Evolutionary conservation across 2,888 invertebrate genomes (phyloP).

Genomic region (Drosophila borborema): DNA sequence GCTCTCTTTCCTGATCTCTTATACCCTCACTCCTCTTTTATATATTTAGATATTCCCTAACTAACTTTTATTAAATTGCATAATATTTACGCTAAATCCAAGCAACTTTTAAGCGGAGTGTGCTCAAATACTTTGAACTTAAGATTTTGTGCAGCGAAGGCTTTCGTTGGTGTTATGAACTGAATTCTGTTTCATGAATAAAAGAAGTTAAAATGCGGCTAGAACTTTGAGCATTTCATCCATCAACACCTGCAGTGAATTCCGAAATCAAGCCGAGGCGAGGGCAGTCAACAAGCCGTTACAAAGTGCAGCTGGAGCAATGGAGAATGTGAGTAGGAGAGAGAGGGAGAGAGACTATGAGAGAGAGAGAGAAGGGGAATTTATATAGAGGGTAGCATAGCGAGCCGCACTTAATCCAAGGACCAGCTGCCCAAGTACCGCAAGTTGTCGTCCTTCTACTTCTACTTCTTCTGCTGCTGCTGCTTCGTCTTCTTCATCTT

Average conservation of each 20-base stretch:
- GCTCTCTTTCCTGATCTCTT: background rate
- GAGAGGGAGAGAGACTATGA: background rate
- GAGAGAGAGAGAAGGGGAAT: background rate
- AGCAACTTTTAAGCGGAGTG: background rate
- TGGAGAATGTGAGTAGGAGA: background rate
- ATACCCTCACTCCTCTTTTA: background rate
- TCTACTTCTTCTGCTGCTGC: constrained; percentile 19
- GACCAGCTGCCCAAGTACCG: constrained; percentile 80
- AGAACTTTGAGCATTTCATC: constrained; percentile 56
- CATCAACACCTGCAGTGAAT: constrained; percentile 74
- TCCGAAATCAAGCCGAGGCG: constrained; percentile 18
- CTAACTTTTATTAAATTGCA: background rate
- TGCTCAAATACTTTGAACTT: constrained; percentile 3
- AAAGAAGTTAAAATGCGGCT: constrained; percentile 9
- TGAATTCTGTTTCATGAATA: constrained; percentile 8
- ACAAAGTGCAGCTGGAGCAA: constrained; percentile 34
- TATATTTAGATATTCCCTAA: no score
- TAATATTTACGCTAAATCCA: background rate
- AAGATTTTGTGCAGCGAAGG: constrained; percentile 1
- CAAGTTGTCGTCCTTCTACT: constrained; percentile 54
- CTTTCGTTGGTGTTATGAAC: background rate
- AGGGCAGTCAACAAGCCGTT: constrained; percentile 64
- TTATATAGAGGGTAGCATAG: constrained; percentile 23
- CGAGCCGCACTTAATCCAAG: constrained; percentile 73
- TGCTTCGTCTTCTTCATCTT: background rate